Conservation (phyloP, 2,888 invertebrate genomes). For the Sympetrum striolatum region DNA sequence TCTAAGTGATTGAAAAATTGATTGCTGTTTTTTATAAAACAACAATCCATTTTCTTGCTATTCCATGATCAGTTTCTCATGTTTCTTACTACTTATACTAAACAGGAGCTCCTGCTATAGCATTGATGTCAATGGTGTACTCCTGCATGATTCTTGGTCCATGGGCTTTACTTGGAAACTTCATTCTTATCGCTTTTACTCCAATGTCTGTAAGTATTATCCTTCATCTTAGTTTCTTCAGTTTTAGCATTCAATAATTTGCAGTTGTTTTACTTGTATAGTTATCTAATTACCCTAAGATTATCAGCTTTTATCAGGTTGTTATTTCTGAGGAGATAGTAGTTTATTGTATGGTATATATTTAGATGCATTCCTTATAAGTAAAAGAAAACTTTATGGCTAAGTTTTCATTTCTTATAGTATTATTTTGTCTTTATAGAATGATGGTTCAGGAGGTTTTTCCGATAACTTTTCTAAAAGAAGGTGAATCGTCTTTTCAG, state of each 20-base stretch:
- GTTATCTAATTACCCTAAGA: too few relatives aligned
- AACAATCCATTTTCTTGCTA: neutral
- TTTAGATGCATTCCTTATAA: too few relatives aligned
- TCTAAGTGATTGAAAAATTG: neutral
- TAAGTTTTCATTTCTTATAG: neutral
- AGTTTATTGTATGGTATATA: too few relatives aligned
- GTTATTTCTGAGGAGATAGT: too few relatives aligned
- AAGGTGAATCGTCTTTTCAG: slow-evolving; percentile 50
- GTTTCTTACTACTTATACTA: slow-evolving; percentile 5
- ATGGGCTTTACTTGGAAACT: slow-evolving; percentile 60
- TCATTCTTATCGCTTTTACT: slow-evolving; percentile 58
- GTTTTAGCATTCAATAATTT: too few relatives aligned
- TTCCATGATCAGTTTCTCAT: slow-evolving; percentile 3
- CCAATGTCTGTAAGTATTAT: slow-evolving; percentile 58
- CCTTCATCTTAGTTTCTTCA: too few relatives aligned
- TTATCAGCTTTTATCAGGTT: too few relatives aligned
- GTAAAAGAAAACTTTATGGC: too few relatives aligned
- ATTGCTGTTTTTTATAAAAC: neutral
- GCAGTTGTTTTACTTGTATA: too few relatives aligned
- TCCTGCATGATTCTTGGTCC: slow-evolving; percentile 58
- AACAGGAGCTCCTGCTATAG: slow-evolving; percentile 56
- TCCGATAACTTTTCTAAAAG: neutral
- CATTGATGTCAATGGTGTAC: slow-evolving; percentile 57
- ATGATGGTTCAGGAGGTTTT: neutral
- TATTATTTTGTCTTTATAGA: neutral